Evolutionary conservation across 1,140 invertebrate genomes (phyloP).

Genomic region (Brachionus paranguensis): DNA sequence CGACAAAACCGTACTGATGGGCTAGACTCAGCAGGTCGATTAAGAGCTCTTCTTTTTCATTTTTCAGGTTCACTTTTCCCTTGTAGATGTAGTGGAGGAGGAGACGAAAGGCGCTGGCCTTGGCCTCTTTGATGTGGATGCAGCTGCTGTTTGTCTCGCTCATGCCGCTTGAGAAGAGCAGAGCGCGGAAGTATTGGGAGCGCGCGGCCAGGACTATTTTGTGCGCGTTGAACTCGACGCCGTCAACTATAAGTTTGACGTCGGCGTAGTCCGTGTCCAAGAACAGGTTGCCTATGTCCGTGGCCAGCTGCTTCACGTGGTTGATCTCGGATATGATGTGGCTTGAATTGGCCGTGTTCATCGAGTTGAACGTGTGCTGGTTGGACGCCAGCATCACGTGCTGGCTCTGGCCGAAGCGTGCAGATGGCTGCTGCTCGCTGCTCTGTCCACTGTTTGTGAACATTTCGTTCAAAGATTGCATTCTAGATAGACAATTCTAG

Average conservation of each 20-base stretch:
- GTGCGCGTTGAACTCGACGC: constrained; percentile 74
- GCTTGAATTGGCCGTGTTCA: not conserved
- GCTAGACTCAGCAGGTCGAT: constrained; percentile 79
- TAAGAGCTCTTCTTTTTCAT: constrained; percentile 75
- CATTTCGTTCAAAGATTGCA: constrained; percentile 8
- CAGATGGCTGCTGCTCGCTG: not conserved
- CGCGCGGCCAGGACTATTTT: constrained; percentile 82
- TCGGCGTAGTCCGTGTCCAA: constrained; percentile 72
- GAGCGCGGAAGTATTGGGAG: constrained; percentile 87
- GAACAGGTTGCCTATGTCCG: constrained; percentile 28
- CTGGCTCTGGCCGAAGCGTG: not conserved
- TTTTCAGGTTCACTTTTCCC: constrained; percentile 73
- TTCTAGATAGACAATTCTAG: not conserved
- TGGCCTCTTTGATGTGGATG: constrained; percentile 76
- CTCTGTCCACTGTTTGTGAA: not conserved
- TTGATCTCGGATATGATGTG: not conserved
- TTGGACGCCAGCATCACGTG: not conserved
- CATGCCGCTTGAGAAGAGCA: constrained; percentile 79
- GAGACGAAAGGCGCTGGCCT: constrained; percentile 78
- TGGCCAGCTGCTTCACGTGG: constrained; percentile 1
- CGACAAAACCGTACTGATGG: constrained; percentile 88
- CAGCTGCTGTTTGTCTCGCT: constrained; percentile 71
- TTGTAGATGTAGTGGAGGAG: constrained; percentile 92
- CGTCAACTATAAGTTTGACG: constrained; percentile 78
- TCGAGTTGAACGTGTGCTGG: not conserved